Evolutionary conservation across 2,797 vertebrate genomes (phyloP).

Genomic region (Lagodon rhomboides): DNA sequence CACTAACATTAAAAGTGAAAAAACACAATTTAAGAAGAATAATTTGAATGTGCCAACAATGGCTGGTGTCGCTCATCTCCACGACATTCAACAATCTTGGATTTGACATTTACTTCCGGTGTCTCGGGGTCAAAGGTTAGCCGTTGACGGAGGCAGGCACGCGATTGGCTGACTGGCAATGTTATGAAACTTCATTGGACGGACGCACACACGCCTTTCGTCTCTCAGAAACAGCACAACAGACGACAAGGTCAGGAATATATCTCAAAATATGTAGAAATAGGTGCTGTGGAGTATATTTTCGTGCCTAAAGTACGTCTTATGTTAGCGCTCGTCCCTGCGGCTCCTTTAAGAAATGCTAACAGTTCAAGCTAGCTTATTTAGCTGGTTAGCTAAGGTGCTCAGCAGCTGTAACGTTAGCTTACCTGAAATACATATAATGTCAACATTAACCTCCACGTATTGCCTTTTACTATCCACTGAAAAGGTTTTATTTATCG

Average conservation of each 20-base stretch:
- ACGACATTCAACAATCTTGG: background rate
- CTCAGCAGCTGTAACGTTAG: background rate
- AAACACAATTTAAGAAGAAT: too few species aligned
- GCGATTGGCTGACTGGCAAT: conserved; percentile 73
- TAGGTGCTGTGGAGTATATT: background rate
- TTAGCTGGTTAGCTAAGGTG: conserved; percentile 15
- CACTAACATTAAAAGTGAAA: background rate
- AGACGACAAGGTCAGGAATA: conserved; percentile 85
- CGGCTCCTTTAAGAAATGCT: background rate
- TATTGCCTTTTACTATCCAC: background rate
- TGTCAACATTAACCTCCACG: background rate
- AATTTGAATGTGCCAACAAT: fast-evolving
- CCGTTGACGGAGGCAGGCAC: fast-evolving
- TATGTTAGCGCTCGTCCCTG: fast-evolving
- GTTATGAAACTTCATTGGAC: conserved; percentile 80
- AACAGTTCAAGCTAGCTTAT: background rate
- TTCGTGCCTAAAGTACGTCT: fast-evolving
- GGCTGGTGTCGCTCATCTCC: background rate
- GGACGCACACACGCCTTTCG: conserved; percentile 55
- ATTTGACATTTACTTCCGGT: conserved; percentile 56
- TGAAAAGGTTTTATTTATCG: background rate
- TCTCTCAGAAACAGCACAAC: conserved; percentile 42
- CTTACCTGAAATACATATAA: background rate
- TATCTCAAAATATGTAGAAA: background rate
- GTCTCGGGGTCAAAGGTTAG: conserved; percentile 47